A percentile compares a stretch with the other conserved stretches of the same genome.
Conservation (phyloP, 2,797 vertebrate genomes). For the Gastrophryne carolinensis region DNA sequence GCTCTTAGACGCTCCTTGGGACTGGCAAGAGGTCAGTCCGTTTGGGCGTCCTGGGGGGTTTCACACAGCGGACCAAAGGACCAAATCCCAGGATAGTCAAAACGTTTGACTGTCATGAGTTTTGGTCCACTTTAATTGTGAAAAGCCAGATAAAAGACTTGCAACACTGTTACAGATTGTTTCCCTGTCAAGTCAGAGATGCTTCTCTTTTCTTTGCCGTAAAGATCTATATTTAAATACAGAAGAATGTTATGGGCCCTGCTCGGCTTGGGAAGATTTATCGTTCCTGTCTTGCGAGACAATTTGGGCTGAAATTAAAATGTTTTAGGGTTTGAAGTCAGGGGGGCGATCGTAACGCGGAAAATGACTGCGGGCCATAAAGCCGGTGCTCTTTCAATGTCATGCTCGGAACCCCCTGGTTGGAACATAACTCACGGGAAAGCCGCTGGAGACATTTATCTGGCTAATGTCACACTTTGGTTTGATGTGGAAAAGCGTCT, state of each 20-base stretch:
- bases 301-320: not conserved
- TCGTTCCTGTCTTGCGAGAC: not conserved
- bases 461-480: not conserved
- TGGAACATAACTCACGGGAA: not conserved
- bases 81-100: no score
- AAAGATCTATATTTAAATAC: not conserved
- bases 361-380: not conserved
- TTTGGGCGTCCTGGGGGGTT: no score
- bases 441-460: not conserved
- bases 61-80: no score
- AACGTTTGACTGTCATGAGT: no score
- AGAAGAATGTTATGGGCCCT: not conserved
- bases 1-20: no score
- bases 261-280: not conserved
- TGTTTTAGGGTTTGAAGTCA: not conserved
- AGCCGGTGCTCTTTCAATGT: not conserved
- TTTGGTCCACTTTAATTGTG: no score
- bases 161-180: no score
- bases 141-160: no score
- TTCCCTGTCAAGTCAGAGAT: no score
- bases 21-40: no score
- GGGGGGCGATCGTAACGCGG: not conserved
- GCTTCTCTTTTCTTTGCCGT: not conserved
- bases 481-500: not conserved
- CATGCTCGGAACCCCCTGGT: not conserved